A percentile compares a stretch with the other conserved stretches of the same genome.
Evolutionary conservation across 2,888 invertebrate species (phyloP).

Genomic region (Brenthis hecate): DNA sequence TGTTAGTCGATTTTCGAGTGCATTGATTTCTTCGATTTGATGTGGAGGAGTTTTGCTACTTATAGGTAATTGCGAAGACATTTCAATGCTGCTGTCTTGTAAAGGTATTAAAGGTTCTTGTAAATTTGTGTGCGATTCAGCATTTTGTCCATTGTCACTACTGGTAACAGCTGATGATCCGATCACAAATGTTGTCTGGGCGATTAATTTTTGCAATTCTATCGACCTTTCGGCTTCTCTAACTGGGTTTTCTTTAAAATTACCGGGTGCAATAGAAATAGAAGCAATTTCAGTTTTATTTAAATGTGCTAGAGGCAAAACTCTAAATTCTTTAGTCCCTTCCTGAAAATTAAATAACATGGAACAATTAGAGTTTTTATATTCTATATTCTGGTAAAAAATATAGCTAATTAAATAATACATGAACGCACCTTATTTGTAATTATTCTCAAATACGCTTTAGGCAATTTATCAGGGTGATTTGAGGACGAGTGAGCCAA

Average conservation of each 20-base stretch:
- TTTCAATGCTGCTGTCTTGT: background rate
- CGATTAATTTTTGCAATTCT: constrained; percentile 69
- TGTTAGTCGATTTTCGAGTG: constrained; percentile 28
- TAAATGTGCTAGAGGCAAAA: constrained; percentile 65
- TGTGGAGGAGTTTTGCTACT: constrained; percentile 23
- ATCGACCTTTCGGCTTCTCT: constrained; percentile 70
- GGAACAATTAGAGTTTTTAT: background rate
- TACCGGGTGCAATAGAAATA: constrained; percentile 48
- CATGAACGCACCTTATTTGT: constrained; percentile 55
- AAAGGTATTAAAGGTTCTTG: background rate
- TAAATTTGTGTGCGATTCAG: background rate
- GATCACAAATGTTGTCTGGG: constrained; percentile 50
- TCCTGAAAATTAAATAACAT: constrained; percentile 56
- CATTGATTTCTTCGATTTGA: constrained; percentile 1
- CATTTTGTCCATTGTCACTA: background rate
- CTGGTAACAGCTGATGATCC: constrained; percentile 38
- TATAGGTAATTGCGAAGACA: background rate
- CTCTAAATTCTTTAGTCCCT: constrained; percentile 55
- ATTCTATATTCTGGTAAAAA: background rate
- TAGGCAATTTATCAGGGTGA: constrained; percentile 72
- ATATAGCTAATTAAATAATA: background rate
- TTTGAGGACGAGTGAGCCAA: constrained; percentile 60
- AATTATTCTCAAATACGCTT: constrained; percentile 67
- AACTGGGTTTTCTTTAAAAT: constrained; percentile 55
- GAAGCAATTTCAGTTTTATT: constrained; percentile 55